A percentile compares a stretch with the other conserved stretches of the same genome.
Evolutionary conservation across 2,113 vertebrate genomes (phyloP).

Genomic region (Myotis brandtii): DNA sequence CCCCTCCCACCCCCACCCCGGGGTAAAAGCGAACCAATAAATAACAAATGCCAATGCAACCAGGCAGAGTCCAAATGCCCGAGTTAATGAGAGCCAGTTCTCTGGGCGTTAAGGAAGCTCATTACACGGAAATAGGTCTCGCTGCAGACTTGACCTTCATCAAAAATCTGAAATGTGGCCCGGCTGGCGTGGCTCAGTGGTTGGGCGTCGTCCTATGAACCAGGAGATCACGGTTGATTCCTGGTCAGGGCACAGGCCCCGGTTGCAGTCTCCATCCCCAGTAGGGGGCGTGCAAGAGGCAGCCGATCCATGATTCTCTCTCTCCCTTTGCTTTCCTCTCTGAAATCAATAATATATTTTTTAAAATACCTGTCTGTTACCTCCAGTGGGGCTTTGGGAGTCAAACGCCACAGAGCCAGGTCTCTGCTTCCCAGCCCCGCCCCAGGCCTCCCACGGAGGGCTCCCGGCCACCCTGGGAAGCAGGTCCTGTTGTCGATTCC

Average conservation of each 20-base stretch:
- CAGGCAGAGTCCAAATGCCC: neutral
- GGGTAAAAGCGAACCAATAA: neutral
- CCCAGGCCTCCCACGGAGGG: neutral
- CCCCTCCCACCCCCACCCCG: accelerated
- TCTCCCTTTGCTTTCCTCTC: no score
- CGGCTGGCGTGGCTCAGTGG: no score
- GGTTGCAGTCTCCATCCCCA: no score
- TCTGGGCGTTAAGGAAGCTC: neutral
- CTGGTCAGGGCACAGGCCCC: no score
- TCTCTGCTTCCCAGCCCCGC: neutral
- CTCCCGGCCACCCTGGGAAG: neutral
- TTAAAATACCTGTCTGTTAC: no score
- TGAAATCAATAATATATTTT: no score
- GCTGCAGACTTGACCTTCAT: neutral
- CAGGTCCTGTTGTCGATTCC: neutral
- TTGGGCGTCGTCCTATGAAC: no score
- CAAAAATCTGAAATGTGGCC: neutral
- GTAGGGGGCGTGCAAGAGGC: no score
- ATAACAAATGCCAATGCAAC: neutral
- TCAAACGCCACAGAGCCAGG: neutral
- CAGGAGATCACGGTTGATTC: no score
- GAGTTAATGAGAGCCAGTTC: neutral
- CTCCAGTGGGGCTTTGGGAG: neutral
- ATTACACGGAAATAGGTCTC: neutral
- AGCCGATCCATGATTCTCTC: no score